Evolutionary conservation across 2,888 invertebrate species (phyloP).

Genomic region (Pachliopta kotzebuea): DNA sequence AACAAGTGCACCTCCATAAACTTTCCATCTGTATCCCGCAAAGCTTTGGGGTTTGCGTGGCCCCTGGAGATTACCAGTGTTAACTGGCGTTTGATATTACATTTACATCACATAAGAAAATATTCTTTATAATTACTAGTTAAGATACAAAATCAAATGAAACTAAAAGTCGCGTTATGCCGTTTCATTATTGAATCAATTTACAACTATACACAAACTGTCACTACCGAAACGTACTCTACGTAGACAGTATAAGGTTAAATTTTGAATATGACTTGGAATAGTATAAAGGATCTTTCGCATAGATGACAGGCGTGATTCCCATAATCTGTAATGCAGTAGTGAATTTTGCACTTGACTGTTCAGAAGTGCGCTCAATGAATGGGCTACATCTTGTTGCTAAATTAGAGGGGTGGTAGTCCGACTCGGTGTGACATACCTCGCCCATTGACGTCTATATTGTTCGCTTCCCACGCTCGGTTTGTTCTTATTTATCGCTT

Average conservation of each 20-base stretch:
- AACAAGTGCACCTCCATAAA: slow-evolving; percentile 76
- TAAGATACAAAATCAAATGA: slow-evolving; percentile 37
- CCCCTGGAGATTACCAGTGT: slow-evolving; percentile 62
- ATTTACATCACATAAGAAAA: slow-evolving; percentile 37
- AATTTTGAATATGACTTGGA: background rate
- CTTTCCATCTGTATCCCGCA: slow-evolving; percentile 69
- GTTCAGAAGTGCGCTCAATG: slow-evolving; percentile 42
- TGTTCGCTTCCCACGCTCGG: slow-evolving; percentile 58
- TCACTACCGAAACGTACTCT: slow-evolving; percentile 37
- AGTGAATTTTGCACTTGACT: slow-evolving; percentile 76
- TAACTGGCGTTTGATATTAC: slow-evolving; percentile 64
- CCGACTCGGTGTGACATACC: slow-evolving; percentile 34
- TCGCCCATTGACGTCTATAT: slow-evolving; percentile 34
- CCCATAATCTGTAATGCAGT: slow-evolving; percentile 72
- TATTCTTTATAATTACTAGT: slow-evolving; percentile 30
- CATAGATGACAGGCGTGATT: slow-evolving; percentile 61
- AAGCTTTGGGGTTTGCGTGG: slow-evolving; percentile 63
- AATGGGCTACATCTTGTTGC: slow-evolving; percentile 70
- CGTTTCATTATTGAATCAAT: slow-evolving; percentile 35
- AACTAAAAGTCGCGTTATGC: slow-evolving; percentile 34
- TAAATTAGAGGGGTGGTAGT: slow-evolving; percentile 47
- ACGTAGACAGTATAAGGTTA: slow-evolving; percentile 9
- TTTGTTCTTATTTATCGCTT: slow-evolving; percentile 41
- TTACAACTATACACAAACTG: slow-evolving; percentile 39
- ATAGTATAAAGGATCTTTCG: slow-evolving; percentile 37